Base-by-base conservation (phyloP, 2,888 invertebrate genomes). In the Amiota mariae region DNA sequence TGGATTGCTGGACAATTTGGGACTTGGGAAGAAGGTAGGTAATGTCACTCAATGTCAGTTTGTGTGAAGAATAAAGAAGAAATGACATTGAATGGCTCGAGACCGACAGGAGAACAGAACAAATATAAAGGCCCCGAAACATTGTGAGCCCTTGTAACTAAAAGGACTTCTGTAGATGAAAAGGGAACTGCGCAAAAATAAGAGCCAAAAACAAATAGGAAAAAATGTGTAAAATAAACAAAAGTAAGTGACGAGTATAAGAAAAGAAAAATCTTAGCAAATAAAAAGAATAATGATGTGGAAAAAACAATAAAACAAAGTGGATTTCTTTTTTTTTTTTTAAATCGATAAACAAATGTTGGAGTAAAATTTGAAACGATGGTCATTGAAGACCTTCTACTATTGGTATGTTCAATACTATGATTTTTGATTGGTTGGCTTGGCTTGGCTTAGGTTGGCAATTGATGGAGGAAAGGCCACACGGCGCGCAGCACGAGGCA, bases 291-390 rank as follows among this genome's bases (percentile, higher is more conserved):
- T 82, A 82, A 84, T 85, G 85, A 85, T 82, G 85, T 79, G 84
- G 78, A 78, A 84, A 80, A 85, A 81, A 80, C 83, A 85, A 81
- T 82, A 81, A 82, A 81, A 81, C 78, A 82, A 80, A 83, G 75
- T 70, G 67, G 76, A 76, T 13, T 59, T 59, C 24, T 59, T 59
- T 59, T 59, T 10, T 2, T 59, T 59, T 59, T 59, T 10, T 2
- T 10, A 57, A 59, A 59, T 59, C 8, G 18, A 36, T 59, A 59
- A 24, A 59, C 59, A 59, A 59, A 59, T 36, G 36, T 6, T 36
- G 36, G 36, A 36, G 36, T 36, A 36, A 36, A 36, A 36, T 36
- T 36, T 36, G 2, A 36, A 36, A 36, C 2, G 36, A 36, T 36
- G 36, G 36, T 6, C 36, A 6, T 6, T 36, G 36, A 36, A 36